A percentile compares a stretch with the other conserved stretches of the same genome.
These are phyloP conservation scores for Scartelaos histophorus DNA, from an alignment of 2,113 vertebrate genomes.

Conservation along the genomic window DNA sequence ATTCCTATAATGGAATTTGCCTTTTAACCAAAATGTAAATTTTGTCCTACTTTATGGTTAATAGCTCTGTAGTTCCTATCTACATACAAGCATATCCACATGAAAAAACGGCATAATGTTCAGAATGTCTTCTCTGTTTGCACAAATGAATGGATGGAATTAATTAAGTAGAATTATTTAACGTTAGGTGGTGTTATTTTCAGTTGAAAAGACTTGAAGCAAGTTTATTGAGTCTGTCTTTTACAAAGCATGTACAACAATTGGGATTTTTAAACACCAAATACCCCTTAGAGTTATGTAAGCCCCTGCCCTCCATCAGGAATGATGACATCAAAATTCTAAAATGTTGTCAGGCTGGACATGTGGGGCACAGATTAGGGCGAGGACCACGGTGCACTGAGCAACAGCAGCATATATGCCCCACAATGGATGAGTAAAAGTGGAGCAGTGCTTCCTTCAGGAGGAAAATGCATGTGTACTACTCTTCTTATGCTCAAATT, in stretches of 20 bases:
- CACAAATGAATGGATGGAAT: too few relatives aligned
- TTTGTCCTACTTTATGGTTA: not conserved
- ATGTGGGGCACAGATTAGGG: constrained; percentile 12
- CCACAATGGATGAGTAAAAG: constrained; percentile 61
- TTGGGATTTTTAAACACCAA: too few relatives aligned
- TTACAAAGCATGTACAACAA: too few relatives aligned
- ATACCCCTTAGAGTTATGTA: too few relatives aligned
- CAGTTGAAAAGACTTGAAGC: too few relatives aligned
- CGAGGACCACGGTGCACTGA: not conserved
- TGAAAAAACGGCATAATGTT: not conserved
- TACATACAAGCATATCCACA: too few relatives aligned
- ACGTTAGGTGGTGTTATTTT: too few relatives aligned
- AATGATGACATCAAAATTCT: not conserved
- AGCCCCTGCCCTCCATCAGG: not conserved
- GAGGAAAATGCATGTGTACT: constrained; percentile 57
- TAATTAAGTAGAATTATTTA: too few relatives aligned
- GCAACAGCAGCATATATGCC: constrained; percentile 40
- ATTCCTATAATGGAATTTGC: not conserved
- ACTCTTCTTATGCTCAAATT: constrained; percentile 38
- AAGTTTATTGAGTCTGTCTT: too few relatives aligned
- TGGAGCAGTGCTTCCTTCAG: constrained; percentile 67
- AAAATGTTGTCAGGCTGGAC: not conserved
- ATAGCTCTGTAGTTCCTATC: not conserved
- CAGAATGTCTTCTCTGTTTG: not conserved
- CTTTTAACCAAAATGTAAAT: not conserved